These are phyloP conservation scores for Brenthis hecate DNA, from an alignment of 2,888 invertebrate genomes.

Conservation along the genomic window DNA sequence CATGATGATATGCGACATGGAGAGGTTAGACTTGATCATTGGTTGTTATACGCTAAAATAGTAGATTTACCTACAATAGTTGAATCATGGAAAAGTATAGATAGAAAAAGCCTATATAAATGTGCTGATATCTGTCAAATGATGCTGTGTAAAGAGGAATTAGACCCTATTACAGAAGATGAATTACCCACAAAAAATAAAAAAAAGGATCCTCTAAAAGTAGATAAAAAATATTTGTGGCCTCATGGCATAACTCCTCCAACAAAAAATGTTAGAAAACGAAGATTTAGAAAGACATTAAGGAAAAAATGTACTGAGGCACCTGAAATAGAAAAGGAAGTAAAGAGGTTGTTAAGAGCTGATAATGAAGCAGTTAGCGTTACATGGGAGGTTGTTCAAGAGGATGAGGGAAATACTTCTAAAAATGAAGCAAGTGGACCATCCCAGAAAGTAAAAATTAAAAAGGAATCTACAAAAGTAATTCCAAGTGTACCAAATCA, in stretches of 20 bases:
- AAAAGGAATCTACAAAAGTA: conserved; percentile 41
- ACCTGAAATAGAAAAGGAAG: conserved; percentile 99
- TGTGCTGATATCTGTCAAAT: conserved; percentile 97
- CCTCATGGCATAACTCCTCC: conserved; percentile 98
- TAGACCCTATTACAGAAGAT: conserved; percentile 88
- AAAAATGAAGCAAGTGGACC: conserved; percentile 47
- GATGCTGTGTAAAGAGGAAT: conserved; percentile 94
- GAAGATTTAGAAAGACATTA: conserved; percentile 95
- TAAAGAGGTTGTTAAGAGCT: conserved; percentile 93
- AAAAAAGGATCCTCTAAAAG: conserved; percentile 91
- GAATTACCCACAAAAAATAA: conserved; percentile 90
- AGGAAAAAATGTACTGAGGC: conserved; percentile 98
- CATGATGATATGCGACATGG: conserved; percentile 95
- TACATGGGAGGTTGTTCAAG: conserved; percentile 94
- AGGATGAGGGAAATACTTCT: conserved; percentile 84
- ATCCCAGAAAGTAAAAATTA: conserved; percentile 65
- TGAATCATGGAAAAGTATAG: conserved; percentile 97
- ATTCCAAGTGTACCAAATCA: conserved; percentile 35
- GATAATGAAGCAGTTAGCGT: conserved; percentile 96
- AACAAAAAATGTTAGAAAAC: conserved; percentile 95
- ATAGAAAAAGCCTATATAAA: conserved; percentile 98
- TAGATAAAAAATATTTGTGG: conserved; percentile 95
- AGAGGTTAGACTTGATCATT: conserved; percentile 93
- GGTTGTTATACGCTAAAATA: conserved; percentile 92
- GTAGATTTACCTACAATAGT: conserved; percentile 95